phyloP scores from a whole-genome alignment of 2,113 vertebrate genomes.

The Philantomba maxwellii region DNA sequence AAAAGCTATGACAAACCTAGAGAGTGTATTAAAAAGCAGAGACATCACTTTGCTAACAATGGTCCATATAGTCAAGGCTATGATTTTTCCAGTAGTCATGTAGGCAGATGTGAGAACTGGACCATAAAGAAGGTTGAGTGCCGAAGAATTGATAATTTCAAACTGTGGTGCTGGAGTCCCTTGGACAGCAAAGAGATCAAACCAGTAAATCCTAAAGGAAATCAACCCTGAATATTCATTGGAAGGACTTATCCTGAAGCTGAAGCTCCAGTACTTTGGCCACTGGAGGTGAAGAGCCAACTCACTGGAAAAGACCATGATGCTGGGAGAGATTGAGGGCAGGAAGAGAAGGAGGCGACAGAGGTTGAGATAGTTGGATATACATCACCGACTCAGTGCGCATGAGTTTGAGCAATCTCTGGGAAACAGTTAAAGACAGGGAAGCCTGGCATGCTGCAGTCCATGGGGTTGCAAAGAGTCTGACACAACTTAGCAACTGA shows the following conservation, averaged over 20 bases:
- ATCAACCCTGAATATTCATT: not conserved
- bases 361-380: not conserved
- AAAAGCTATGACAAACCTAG: not conserved
- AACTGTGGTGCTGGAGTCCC: not conserved
- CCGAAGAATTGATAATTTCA: not conserved
- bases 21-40: not conserved
- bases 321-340: not conserved
- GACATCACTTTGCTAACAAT: not conserved
- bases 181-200: not conserved
- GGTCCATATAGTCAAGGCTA: not conserved
- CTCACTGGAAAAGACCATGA: not conserved
- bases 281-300: not conserved
- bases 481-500: not conserved
- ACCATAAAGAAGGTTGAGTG: accelerated
- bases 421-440: not conserved
- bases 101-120: not conserved
- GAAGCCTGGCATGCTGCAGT: not conserved
- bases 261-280: not conserved
- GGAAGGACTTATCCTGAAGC: not conserved
- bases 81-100: not conserved
- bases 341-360: not conserved
- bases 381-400: not conserved
- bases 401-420: not conserved
- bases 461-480: not conserved
- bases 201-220: not conserved